These are phyloP conservation scores for Cyprinus carpio DNA, from an alignment of 2,113 vertebrate genomes.

Conservation along the genomic window DNA sequence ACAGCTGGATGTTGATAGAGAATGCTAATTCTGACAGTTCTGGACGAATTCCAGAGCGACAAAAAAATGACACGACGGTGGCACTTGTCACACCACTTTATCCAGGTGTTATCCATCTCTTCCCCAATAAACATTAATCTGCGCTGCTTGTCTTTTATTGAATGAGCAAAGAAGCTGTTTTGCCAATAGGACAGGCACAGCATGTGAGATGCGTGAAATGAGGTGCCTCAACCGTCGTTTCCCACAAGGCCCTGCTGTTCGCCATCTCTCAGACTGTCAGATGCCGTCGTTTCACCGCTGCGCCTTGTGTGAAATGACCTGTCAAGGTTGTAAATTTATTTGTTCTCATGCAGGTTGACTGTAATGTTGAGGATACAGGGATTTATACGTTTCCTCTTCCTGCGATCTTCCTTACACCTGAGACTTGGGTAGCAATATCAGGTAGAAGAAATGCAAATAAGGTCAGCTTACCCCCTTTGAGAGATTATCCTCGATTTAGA, in stretches of 20 bases:
- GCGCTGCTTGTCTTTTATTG: constrained; percentile 58
- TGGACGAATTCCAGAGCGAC: constrained; percentile 36
- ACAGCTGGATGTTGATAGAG: constrained; percentile 44
- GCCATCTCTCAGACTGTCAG: constrained; percentile 71
- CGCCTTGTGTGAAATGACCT: constrained; percentile 70
- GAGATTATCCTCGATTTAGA: constrained; percentile 18
- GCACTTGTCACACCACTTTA: constrained; percentile 47
- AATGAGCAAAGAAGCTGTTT: constrained; percentile 47
- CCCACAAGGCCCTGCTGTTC: constrained; percentile 66
- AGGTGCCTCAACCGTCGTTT: constrained; percentile 66
- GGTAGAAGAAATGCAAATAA: constrained; percentile 47
- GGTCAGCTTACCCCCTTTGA: constrained; percentile 11
- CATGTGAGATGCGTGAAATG: constrained; percentile 64
- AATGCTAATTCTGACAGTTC: constrained; percentile 52
- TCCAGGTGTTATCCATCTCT: constrained; percentile 50
- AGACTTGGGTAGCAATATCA: constrained; percentile 46
- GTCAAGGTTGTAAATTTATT: constrained; percentile 72
- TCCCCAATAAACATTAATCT: constrained; percentile 61
- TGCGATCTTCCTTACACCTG: constrained; percentile 54
- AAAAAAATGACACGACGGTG: constrained; percentile 40
- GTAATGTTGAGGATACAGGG: constrained; percentile 66
- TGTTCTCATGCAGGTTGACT: constrained; percentile 72
- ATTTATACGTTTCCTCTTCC: constrained; percentile 63
- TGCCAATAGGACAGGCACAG: constrained; percentile 49
- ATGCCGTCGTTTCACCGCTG: constrained; percentile 64